Base-by-base conservation (phyloP, 2,888 invertebrate genomes). In the Tethea ocularis region DNA sequence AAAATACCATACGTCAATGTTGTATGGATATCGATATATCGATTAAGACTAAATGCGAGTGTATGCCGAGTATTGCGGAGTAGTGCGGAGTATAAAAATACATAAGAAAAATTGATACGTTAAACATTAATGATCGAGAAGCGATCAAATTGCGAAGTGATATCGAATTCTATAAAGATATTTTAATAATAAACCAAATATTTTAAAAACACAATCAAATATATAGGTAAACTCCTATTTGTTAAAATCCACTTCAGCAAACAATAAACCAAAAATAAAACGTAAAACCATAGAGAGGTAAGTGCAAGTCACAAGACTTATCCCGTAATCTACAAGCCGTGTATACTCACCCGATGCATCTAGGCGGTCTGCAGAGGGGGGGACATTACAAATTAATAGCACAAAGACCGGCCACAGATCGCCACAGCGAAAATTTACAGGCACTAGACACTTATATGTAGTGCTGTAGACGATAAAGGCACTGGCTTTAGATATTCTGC, bases 301-400 rank as follows among this genome's bases (percentile, higher is more conserved):
- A 66, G 61, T 60, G 63, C 62, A 59, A 62, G 75, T 66, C 72
- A 63, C 68, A 65, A 69, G 83, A 85, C 80, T 68, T 76, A 80
- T 83, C 84, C 75, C 66, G 63, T 61, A 72, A 63, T 69, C 63
- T 69, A 67, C 65, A 75, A 74, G 70, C 83, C 68, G 69, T 46
- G 46, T 46, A 20, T 46, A 75, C 57, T 77, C 72, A 63, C 71
- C 70, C 75, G 67, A 75, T 84, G 87, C 87, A 84, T 87, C 89
- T 87, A 84, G 85, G 82, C 78, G 73, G 74, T 68, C 59, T 66
- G 73, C 62, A 57, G 46, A 62, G 72, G 77, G 88, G 89, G 88
- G 85, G 87, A 86, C 91, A 93, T 93, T 91, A 93, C 92, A 91
- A 92, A 93, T 93, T 92, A 92, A 93, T 92, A 91, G 91, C 87